phyloP scores from a whole-genome alignment of 2,888 invertebrate genomes.

The Xestia xanthographa region DNA sequence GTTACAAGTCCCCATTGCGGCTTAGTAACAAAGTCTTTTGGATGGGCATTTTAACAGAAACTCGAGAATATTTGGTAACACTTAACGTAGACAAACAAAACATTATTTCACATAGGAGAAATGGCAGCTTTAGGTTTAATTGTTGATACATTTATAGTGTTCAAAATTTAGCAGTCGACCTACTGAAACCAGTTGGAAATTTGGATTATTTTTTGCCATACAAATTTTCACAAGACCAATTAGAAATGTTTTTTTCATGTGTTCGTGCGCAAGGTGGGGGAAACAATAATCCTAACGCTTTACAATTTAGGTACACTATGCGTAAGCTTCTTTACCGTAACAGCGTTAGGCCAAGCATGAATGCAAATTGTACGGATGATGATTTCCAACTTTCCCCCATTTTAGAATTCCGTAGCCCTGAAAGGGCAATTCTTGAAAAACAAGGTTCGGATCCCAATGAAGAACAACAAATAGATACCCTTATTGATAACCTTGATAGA shows the following conservation, averaged over 20 bases:
- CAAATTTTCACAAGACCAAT: neutral
- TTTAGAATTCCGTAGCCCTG: neutral
- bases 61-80: neutral
- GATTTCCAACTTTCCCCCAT: neutral
- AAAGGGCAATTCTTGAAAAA: neutral
- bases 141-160: neutral
- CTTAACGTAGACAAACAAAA: neutral
- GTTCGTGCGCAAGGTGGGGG: neutral
- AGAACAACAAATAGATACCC: no score
- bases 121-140: neutral
- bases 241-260: slow-evolving; percentile 1
- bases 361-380: neutral
- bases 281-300: neutral
- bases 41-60: neutral
- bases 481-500: no score
- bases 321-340: neutral
- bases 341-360: neutral
- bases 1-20: neutral
- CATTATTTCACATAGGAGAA: neutral
- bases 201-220: neutral
- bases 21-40: neutral
- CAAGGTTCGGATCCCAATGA: no score
- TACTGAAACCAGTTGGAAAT: neutral
- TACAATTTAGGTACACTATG: neutral
- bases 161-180: neutral